phyloP scores from a whole-genome alignment of 2,888 invertebrate species.

The Camptogramma bilineatum region DNA sequence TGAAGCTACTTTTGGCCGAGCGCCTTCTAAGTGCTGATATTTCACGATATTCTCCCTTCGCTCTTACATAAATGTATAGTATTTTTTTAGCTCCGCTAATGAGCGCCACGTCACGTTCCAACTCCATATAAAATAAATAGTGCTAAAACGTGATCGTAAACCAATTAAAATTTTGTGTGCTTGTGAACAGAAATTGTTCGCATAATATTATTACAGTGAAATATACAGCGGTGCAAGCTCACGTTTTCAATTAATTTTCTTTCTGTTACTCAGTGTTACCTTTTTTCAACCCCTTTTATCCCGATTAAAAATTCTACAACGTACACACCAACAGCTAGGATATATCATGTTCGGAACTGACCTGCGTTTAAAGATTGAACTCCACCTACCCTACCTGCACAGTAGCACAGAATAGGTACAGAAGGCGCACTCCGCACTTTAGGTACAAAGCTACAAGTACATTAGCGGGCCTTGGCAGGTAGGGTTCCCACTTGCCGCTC shows the following conservation, averaged over 20 bases:
- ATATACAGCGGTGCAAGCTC: constrained; percentile 31
- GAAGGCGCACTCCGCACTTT: too few species aligned
- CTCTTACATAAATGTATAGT: neutral
- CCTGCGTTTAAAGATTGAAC: neutral
- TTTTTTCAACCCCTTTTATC: constrained; percentile 48
- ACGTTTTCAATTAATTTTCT: constrained; percentile 50
- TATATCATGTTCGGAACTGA: neutral
- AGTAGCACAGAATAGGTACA: too few species aligned
- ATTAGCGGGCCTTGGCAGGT: too few species aligned
- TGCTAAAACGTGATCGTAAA: constrained; percentile 5
- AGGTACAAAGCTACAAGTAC: too few species aligned
- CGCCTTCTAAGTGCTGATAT: neutral
- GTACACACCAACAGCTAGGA: neutral
- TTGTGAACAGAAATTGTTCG: constrained; percentile 7
- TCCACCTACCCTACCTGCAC: neutral
- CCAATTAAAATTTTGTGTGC: constrained; percentile 17
- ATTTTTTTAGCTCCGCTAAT: neutral
- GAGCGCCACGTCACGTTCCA: constrained; percentile 3
- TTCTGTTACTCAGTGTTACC: constrained; percentile 37
- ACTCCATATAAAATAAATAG: constrained; percentile 9
- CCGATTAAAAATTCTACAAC: constrained; percentile 52
- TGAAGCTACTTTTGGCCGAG: constrained; percentile 6
- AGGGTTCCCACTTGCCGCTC: too few species aligned
- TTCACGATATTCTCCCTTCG: constrained; percentile 3
- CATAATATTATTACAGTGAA: constrained; percentile 33